Evolutionary conservation across 2,888 invertebrate genomes (phyloP), one percentile per base, ranked within the genome.

Genomic region (Tortrix viridana): DNA sequence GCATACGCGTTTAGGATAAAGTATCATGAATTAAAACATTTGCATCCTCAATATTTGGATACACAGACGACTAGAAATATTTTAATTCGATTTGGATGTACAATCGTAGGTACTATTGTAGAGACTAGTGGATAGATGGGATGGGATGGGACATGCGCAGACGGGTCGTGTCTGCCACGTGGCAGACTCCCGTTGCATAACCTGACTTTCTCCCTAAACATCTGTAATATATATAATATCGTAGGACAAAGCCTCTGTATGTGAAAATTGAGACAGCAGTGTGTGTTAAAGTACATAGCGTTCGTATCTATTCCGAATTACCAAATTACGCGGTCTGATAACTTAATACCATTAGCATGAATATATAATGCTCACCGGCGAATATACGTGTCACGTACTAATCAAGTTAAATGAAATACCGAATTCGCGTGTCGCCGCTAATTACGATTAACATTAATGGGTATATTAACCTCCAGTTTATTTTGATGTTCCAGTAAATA

Each of bases 171-270:
- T 67, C 57, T 65, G 84, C 88, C 91, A 91, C 90, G 90, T 90
- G 91, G 88, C 82, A 71, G 65, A 71, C 68, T 82, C 86, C 83
- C 86, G 80, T 91, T 90, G 88, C 88, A 90, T 91, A 91, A 90
- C 88, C 86, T 88, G 77, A 73, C 26, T 57, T 46, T 56, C 37
- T 52, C 60, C 14, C 16, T 43, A 58, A 47, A 47, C 53, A 32
- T 43, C 32, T 19, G 19, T 1, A 41, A 41, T 26, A 41, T 41
- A 4, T 3, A 26, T 3, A 26, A 4, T 26, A 26, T n/a, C 6
- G 5, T 16, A 41, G 41, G 5, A 41, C 41, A 32, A 32, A 32
- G 32, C 12, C 32, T 32, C 12, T 32, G 32, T 26, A 26, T 3
- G 12, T 4, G 26, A 26, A 12, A 9, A 26, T 26, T 1, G 26